Conservation (phyloP, 1,140 invertebrate species). For the Eulimnadia texana region DNA sequence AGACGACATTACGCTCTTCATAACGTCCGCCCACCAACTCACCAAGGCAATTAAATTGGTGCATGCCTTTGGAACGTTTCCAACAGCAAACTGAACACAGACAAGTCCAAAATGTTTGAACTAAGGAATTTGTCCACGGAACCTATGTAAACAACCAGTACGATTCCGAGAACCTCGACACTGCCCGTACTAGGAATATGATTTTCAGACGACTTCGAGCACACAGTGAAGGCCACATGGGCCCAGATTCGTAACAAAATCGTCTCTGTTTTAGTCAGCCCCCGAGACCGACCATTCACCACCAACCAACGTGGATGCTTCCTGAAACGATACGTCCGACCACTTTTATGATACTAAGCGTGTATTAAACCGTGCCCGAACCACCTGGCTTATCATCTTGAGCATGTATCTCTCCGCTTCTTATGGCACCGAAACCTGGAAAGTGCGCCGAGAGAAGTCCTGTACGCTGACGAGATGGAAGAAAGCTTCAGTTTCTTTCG, state of each 20-base stretch:
- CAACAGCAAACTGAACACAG: not conserved
- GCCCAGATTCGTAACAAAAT: not conserved
- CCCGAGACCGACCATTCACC: not conserved
- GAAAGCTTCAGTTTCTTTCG: not conserved
- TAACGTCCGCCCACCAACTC: not conserved
- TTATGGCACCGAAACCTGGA: not conserved
- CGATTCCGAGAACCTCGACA: not conserved
- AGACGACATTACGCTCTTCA: not conserved
- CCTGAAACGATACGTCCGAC: not conserved
- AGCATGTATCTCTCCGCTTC: not conserved
- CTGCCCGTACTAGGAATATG: not conserved
- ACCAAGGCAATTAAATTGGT: not conserved
- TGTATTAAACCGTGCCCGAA: not conserved
- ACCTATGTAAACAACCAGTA: not conserved
- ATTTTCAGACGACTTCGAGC: not conserved
- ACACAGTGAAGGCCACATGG: not conserved
- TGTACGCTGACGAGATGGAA: not conserved
- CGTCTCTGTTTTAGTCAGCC: not conserved
- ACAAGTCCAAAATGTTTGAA: not conserved
- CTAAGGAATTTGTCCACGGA: not conserved
- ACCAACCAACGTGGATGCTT: not conserved
- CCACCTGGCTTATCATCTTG: not conserved
- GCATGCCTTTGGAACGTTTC: not conserved
- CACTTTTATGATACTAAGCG: not conserved
- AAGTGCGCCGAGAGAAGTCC: not conserved